Base-by-base conservation (phyloP, 2,797 vertebrate genomes). In the Notoglanidium macrostoma region DNA sequence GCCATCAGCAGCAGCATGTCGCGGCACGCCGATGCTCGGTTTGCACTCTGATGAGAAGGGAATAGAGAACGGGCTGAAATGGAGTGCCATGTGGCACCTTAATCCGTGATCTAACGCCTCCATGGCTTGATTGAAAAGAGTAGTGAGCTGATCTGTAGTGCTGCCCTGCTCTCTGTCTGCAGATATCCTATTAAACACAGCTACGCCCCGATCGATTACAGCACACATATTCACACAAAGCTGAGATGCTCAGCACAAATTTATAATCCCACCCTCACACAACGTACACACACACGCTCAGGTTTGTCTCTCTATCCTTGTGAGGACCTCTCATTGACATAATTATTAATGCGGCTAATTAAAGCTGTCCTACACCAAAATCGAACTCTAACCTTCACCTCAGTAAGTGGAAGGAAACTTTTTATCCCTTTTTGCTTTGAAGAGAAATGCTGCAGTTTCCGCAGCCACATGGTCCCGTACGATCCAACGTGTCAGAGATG, bases 71-170 rank as follows among this genome's bases (percentile, higher is more conserved):
- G 84, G 87, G 90, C 84, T 86, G 92, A 93, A 68, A 93, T 91
- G 88, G 88, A 94, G 92, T 88, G 83, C 88, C 88, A 88, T 8
- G 87, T 90, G n/a, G 85, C 92, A 93, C 92, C 94, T 93, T 91
- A 92, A 94, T 92, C 92, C 92, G 83, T 90, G 92, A 94, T 94
- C 94, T 92, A 94, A 90, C 91, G 92, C 92, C 93, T 92, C 90
- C 92, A 90, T 90, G 90, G 86, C 88, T 89, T 93, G 94, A 95
- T 94, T 94, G 93, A 95, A 94, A 93, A 92, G 92, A 93, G 93
- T 89, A 92, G 91, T 70, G 86, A 86, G 91, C 89, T 92, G 92
- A 94, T 94, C 92, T 93, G 92, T 85, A 67, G 77, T 40, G 87
- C 76, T 82, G 81, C 57, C 49, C 17, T 65, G 4, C 35, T 68